Evolutionary conservation across 2,113 vertebrate genomes (phyloP), one percentile per base, ranked within the genome.

Genomic region (Egretta garzetta): DNA sequence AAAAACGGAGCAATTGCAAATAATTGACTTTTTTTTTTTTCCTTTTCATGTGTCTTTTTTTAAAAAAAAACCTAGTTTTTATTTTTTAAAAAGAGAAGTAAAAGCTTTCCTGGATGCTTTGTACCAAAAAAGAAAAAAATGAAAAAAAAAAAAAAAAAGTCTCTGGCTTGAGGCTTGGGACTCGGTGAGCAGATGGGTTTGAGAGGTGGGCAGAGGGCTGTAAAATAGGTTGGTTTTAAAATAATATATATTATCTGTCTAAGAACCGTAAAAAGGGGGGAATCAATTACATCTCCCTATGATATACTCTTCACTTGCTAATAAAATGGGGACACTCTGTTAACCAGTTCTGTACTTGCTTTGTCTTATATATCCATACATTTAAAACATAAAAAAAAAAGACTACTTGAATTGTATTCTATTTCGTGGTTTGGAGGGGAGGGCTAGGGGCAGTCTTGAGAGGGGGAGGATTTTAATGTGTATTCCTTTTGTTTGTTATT

Each of bases 31-130:
- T 90, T 95, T 91, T n/a, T 39, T 94, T 86, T 93, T 93, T 95
- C 72, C 77, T 94, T 97, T 96, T 89, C 86, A 81, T 96, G 91
- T 98, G 98, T 98, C 98, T 99, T 99, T 99, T 99, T 98, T 99
- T 98, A 98, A 96, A 96, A 92, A 92, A 70, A 97, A 98, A 98
- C 98, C 84, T 99, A 98, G 98, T 98, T 98, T 99, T 97, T 98
- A 98, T 98, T 99, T 99, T 97, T 98, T 98, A 98, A 97, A 98
- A 98, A 96, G 84, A 96, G 70, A 93, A 95, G 56, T 97, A 98
- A 98, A 98, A 98, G 98, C 98, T 99, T 99, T 98, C 98, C 98
- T 99, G 98, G 98, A 99, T 98, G 98, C 98, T 99, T 99, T 99
- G 98, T 99, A 99, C 98, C 98, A 99, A 99, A 99, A 99, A 98